Evolutionary conservation across 23 tunicate species (phyloP), one percentile per base, ranked within the genome.

Genomic region (Phallusia fumigata): DNA sequence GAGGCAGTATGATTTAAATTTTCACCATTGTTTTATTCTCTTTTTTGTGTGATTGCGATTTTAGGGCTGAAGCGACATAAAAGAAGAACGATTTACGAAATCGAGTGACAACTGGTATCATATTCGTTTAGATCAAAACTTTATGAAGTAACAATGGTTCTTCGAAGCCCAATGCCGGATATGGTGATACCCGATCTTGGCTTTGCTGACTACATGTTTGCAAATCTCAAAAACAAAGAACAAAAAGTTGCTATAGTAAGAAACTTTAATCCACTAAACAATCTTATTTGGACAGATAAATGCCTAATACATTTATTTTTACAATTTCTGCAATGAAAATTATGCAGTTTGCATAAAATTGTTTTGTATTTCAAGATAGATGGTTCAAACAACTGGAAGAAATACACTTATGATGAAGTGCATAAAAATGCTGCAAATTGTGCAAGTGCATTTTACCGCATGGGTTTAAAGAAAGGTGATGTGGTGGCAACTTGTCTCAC

Each of bases 401-500:
- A 58, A 58, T 58, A 58, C 69, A 58, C 28, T 22, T 13, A 8
- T 58, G 13, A 58, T 1, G 16, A 58, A 58, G 13, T 58, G 2
- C 69, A 13, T 58, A 16, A 58, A 58, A 58, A 75, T 26, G 79
- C 73, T 5, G 36, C 74, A 0, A 83, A 83, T 74, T 75, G 80
- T 74, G 86, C 49, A 40, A 83, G 80, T 44, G 86, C 86, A 74
- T 75, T 83, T 26, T 49, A 75, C 44, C 74, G 73, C 74, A 28
- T 34, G 21, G 86, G 86, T 10, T 74, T 83, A 73, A 5, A 34
- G 33, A 83, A 83, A 31, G 86, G 86, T 21, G 86, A 83, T 45
- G 65, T 83, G 18, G 86, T 83, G 16, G 86, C 80, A 75, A 83
- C 80, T 21, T 83, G 86, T 79, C 52, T 79, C 35, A 45, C 86